phyloP scores from a whole-genome alignment of 2,797 vertebrate genomes.

The Coreius guichenoti region DNA sequence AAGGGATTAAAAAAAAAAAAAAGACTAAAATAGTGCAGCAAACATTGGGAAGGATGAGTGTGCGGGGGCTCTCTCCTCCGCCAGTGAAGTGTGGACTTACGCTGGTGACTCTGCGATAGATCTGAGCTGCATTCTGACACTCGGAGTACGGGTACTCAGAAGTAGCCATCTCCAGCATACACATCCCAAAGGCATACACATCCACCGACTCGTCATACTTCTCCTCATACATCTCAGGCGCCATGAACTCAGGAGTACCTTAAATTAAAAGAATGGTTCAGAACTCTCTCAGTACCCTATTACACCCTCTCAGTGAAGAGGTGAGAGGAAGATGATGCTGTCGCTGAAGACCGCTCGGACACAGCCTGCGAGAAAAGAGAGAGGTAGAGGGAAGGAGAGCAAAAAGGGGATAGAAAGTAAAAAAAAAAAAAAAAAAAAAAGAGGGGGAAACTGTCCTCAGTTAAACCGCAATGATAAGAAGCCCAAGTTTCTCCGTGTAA shows the following conservation, averaged over 20 bases:
- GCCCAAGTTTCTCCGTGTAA: constrained; percentile 89
- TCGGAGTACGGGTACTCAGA: constrained; percentile 99
- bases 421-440: constrained; percentile 73
- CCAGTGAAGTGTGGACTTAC: constrained; percentile 83
- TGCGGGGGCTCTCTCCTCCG: constrained; percentile 70
- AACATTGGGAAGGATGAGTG: constrained; percentile 64
- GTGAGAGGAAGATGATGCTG: constrained; percentile 79
- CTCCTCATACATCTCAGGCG: constrained; percentile 99
- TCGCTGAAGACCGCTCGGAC: constrained; percentile 72
- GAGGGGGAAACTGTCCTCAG: constrained; percentile 86
- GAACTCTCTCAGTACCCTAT: constrained; percentile 88
- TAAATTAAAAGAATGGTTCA: constrained; percentile 99
- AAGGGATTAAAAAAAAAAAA: constrained; percentile 14
- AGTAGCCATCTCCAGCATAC: constrained; percentile 99
- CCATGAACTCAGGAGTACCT: constrained; percentile 99
- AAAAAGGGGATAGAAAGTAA: constrained; percentile 65
- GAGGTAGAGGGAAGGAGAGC: constrained; percentile 72
- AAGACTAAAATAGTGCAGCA: constrained; percentile 52
- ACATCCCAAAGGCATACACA: constrained; percentile 99
- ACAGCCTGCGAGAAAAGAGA: constrained; percentile 75
- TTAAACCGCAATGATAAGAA: constrained; percentile 83
- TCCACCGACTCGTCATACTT: constrained; percentile 99
- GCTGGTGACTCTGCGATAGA: constrained; percentile 99
- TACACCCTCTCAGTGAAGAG: constrained; percentile 79
- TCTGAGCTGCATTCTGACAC: constrained; percentile 99